Evolutionary conservation across 2,113 vertebrate genomes (phyloP), one percentile per base, ranked within the genome.

Genomic region (Arothron firmamentum): DNA sequence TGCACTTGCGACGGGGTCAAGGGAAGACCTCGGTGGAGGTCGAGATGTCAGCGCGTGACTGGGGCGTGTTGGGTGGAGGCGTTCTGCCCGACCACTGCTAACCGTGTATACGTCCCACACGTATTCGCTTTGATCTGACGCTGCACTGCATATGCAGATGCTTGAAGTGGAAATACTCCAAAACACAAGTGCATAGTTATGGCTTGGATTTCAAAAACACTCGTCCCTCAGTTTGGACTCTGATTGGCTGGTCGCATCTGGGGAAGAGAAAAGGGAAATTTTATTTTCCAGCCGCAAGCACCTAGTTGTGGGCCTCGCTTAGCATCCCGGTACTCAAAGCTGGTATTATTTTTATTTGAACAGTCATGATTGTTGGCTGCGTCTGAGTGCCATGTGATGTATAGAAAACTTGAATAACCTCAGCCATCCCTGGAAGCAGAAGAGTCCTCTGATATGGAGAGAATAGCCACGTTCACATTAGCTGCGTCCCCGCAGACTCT

Each of bases 1-100:
- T 66, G 67, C 84, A 84, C 81, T 87, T 86, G 87, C 45, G 77
- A 81, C 2, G 59, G 72, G 77, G 78, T 83, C 74, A 82, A 78
- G 76, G 71, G 60, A 5, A 74, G n/a, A 63, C 59, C 54, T 56
- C 55, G 6, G 62, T 46, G 6, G 43, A 56, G 79, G 80, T 85
- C 68, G 25, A 46, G 52, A 71, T 66, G 75, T 72, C 71, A 70
- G 23, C 11, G 31, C 62, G 70, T 53, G 72, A 45, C 38, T n/a
- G 55, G 45, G 9, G 47, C 18, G 7, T 18, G n/a, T n/a, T 12
- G 34, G 34, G 34, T 38, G 34, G 47, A 10, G 47, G 18, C 17
- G 17, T 10, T 10, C n/a, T 18, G 16, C 16, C 47, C 17, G 19
- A 21, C 34, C 34, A 38, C 9, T 38, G 34, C 11, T 10, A 38